Evolutionary conservation across 2,888 invertebrate genomes (phyloP).

Genomic region (Xestia rhomboidea): DNA sequence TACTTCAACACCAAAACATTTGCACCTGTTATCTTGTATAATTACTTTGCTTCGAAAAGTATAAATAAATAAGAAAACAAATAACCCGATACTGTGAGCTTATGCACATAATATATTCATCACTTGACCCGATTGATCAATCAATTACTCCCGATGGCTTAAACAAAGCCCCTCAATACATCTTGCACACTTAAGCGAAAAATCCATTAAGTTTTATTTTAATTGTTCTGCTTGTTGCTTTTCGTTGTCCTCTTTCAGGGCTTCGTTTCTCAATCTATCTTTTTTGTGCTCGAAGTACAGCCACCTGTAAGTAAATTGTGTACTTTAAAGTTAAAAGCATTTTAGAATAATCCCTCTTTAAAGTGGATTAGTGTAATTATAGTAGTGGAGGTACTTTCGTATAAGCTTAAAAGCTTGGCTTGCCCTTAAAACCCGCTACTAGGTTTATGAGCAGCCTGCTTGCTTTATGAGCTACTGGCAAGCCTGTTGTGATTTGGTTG

Average conservation of each 20-base stretch:
- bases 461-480: too few relatives aligned
- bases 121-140: slow-evolving; percentile 44
- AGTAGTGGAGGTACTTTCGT: too few relatives aligned
- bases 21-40: not conserved
- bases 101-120: slow-evolving; percentile 50
- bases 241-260: slow-evolving; percentile 75
- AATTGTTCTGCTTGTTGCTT: slow-evolving; percentile 69
- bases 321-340: slow-evolving; percentile 38
- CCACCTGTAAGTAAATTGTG: slow-evolving; percentile 89
- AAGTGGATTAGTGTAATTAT: slow-evolving; percentile 12
- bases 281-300: slow-evolving; percentile 92
- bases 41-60: not conserved
- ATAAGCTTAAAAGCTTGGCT: too few relatives aligned
- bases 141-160: slow-evolving; percentile 41
- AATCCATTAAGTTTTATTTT: slow-evolving; percentile 51
- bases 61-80: not conserved
- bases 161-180: slow-evolving; percentile 35
- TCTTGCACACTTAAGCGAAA: slow-evolving; percentile 28
- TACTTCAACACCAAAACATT: too few relatives aligned
- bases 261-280: slow-evolving; percentile 83
- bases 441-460: too few relatives aligned
- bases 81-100: slow-evolving; percentile 8
- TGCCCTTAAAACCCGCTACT: too few relatives aligned
- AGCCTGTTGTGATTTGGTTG: not conserved
- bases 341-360: slow-evolving; percentile 24